A percentile compares a stretch with the other conserved stretches of the same genome.
phyloP scores from a whole-genome alignment of 2,113 vertebrate species.

The Nibea albiflora region DNA sequence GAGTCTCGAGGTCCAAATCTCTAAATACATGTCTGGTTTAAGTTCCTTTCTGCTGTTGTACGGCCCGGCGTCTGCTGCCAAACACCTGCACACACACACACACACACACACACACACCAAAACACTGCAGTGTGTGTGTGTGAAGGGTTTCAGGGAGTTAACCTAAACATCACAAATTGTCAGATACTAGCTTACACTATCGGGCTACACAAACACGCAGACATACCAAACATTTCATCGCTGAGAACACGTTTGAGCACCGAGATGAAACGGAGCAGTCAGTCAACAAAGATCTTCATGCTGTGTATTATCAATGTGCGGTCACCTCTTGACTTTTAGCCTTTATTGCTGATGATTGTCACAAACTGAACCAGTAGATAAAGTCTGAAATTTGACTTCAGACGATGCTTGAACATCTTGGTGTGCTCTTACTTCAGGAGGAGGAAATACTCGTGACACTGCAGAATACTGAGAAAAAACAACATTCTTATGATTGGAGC shows the following conservation, averaged over 20 bases:
- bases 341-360: background rate
- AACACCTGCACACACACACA: constrained; percentile 48
- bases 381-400: no score
- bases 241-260: no score
- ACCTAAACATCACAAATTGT: constrained; percentile 41
- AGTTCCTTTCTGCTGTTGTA: constrained; percentile 50
- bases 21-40: constrained; percentile 43
- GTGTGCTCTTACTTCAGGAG: no score
- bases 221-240: constrained; percentile 5
- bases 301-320: background rate
- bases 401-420: no score
- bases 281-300: background rate
- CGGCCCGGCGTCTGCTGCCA: constrained; percentile 42
- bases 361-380: background rate
- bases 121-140: constrained; percentile 6
- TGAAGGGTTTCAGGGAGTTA: constrained; percentile 42
- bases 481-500: no score
- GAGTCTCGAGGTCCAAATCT: constrained; percentile 23
- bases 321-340: background rate
- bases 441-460: no score
- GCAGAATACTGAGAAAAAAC: no score
- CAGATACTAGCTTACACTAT: constrained; percentile 31
- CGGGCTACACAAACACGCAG: constrained; percentile 28
- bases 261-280: no score
- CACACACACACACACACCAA: background rate